These are phyloP conservation scores for Coracias cyanogaster DNA, from an alignment of 2,797 vertebrate genomes.

Conservation along the genomic window DNA sequence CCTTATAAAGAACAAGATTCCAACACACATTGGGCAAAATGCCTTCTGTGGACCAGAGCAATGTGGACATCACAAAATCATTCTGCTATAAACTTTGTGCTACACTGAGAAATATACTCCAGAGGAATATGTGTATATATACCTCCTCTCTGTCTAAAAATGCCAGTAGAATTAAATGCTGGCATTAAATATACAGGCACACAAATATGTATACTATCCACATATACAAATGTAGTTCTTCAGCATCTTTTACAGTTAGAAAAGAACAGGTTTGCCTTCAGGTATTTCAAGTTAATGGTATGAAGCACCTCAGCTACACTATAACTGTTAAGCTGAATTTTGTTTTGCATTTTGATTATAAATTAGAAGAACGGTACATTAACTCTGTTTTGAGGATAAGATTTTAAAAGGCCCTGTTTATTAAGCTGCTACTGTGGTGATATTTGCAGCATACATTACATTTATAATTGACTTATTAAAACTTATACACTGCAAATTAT, in stretches of 20 bases:
- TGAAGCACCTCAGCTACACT: slow-evolving; percentile 70
- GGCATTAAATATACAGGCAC: background rate
- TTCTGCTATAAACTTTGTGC: background rate
- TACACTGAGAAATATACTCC: background rate
- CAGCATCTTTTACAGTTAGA: slow-evolving; percentile 60
- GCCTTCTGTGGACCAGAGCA: background rate
- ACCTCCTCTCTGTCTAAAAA: background rate
- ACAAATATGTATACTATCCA: background rate
- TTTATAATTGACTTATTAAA: slow-evolving; percentile 87
- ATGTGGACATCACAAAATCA: background rate
- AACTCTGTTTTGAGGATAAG: slow-evolving; percentile 78
- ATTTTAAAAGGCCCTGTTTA: slow-evolving; percentile 74
- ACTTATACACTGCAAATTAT: slow-evolving; percentile 79
- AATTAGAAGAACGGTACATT: slow-evolving; percentile 80
- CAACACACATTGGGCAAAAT: background rate
- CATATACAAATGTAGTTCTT: slow-evolving; percentile 11
- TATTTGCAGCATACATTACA: slow-evolving; percentile 78
- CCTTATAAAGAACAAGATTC: background rate
- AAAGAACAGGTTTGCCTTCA: slow-evolving; percentile 71
- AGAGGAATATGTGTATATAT: background rate
- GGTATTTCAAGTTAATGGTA: slow-evolving; percentile 76
- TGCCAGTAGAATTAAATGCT: background rate
- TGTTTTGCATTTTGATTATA: slow-evolving; percentile 84
- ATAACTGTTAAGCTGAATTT: slow-evolving; percentile 77
- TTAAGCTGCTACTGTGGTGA: slow-evolving; percentile 72